A percentile compares a stretch with the other conserved stretches of the same genome.
These are phyloP conservation scores for Chrysina gloriosa DNA, from an alignment of 2,888 invertebrate genomes.

Conservation along the genomic window DNA sequence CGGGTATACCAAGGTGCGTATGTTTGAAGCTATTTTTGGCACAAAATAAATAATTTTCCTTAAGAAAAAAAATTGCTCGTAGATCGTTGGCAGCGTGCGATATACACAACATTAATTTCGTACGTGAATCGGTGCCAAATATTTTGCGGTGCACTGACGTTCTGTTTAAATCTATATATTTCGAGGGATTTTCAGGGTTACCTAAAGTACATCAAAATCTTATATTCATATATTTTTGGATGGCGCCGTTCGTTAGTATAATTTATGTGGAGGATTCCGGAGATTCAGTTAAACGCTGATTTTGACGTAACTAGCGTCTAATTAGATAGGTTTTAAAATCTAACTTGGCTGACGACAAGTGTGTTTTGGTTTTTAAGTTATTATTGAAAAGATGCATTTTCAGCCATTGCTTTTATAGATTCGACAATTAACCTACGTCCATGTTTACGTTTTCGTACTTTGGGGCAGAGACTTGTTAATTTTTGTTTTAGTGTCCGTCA, in stretches of 20 bases:
- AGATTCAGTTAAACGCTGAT: neutral
- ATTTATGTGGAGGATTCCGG: slow-evolving; percentile 1
- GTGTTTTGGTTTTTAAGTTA: too few relatives aligned
- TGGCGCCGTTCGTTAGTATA: slow-evolving; percentile 26
- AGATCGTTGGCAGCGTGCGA: slow-evolving; percentile 29
- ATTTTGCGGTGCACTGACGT: slow-evolving; percentile 41
- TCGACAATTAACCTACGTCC: too few relatives aligned
- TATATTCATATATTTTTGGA: neutral
- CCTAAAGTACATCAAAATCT: neutral
- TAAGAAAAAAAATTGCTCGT: slow-evolving; percentile 15
- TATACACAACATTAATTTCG: slow-evolving; percentile 38
- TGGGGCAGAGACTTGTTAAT: too few relatives aligned
- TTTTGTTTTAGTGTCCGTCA: too few relatives aligned
- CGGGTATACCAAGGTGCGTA: slow-evolving; percentile 9
- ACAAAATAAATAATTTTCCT: slow-evolving; percentile 33
- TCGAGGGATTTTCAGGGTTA: slow-evolving; percentile 25
- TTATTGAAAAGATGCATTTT: too few relatives aligned
- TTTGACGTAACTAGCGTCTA: neutral
- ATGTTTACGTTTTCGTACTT: too few relatives aligned
- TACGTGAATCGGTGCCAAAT: slow-evolving; percentile 38
- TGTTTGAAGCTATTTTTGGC: slow-evolving; percentile 7
- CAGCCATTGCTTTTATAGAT: too few relatives aligned
- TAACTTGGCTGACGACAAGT: too few relatives aligned
- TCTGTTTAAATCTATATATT: slow-evolving; percentile 25
- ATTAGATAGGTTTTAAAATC: neutral